A percentile compares a stretch with the other conserved stretches of the same genome.
These are phyloP conservation scores for Denticeps clupeoides DNA, from an alignment of 2,797 vertebrate species.

Conservation along the genomic window DNA sequence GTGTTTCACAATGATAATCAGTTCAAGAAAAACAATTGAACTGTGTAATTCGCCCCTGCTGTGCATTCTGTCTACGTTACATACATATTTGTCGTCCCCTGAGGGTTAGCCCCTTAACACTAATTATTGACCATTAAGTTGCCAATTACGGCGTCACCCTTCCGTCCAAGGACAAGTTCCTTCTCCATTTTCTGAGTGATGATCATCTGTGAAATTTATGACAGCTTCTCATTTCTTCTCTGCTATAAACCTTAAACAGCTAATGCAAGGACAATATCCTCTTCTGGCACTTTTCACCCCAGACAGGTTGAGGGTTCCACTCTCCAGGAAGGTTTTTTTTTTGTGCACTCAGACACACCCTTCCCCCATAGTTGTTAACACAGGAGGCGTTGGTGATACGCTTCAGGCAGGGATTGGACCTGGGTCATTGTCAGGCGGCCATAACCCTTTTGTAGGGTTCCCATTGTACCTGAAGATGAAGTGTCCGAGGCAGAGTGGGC, in stretches of 20 bases:
- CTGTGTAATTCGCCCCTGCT: neutral
- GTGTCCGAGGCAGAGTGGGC: conserved; percentile 25
- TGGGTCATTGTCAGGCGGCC: conserved; percentile 37
- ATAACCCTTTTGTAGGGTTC: conserved; percentile 34
- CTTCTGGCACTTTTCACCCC: conserved; percentile 16
- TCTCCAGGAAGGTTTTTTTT: neutral
- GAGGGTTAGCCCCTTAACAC: conserved; percentile 25
- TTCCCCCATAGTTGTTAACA: conserved; percentile 33
- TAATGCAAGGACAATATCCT: conserved; percentile 41
- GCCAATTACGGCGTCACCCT: conserved; percentile 38
- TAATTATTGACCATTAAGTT: conserved; percentile 41
- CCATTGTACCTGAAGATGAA: conserved; percentile 35
- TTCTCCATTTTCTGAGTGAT: conserved; percentile 17
- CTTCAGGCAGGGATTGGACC: conserved; percentile 38
- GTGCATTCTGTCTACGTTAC: conserved; percentile 17
- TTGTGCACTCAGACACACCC: neutral
- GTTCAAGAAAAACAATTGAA: no score
- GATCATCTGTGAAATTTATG: conserved; percentile 37
- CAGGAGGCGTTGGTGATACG: conserved; percentile 38
- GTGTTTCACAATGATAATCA: no score
- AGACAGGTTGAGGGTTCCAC: conserved; percentile 10
- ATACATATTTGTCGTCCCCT: no score
- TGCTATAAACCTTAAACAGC: conserved; percentile 46
- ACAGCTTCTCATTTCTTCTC: conserved; percentile 29
- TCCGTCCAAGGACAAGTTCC: conserved; percentile 29